These are phyloP conservation scores for Schizaphis graminum DNA, from an alignment of 2,888 invertebrate species.

Conservation along the genomic window DNA sequence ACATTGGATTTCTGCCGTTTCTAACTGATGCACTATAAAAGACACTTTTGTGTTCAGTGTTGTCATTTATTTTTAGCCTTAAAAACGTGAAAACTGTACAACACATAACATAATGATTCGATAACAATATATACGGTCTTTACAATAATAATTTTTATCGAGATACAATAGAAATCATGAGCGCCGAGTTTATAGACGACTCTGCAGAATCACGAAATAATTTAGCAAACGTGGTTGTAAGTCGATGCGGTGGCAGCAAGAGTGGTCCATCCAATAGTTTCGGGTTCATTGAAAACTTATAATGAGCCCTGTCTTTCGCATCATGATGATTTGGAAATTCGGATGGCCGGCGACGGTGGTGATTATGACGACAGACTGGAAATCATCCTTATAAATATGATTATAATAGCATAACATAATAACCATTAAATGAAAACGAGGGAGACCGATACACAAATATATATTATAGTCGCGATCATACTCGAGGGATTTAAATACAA, in stretches of 20 bases:
- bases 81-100: background rate
- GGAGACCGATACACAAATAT: background rate
- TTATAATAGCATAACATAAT: background rate
- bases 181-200: background rate
- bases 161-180: constrained; percentile 7
- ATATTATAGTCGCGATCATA: background rate
- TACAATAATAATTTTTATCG: background rate
- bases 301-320: background rate
- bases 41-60: background rate
- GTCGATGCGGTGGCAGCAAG: background rate
- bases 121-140: background rate
- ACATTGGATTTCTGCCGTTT: background rate
- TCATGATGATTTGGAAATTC: background rate
- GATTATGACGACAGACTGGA: background rate
- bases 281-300: constrained; percentile 33
- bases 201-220: background rate
- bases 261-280: constrained; percentile 5
- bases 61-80: background rate
- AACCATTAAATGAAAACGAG: background rate
- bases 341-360: background rate
- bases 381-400: background rate
- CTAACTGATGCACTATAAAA: background rate
- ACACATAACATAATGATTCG: background rate
- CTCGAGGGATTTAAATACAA: constrained; percentile 21
- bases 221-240: background rate